These are phyloP conservation scores for Dynastes hyllus DNA, from an alignment of 2,888 invertebrate species.

Conservation along the genomic window DNA sequence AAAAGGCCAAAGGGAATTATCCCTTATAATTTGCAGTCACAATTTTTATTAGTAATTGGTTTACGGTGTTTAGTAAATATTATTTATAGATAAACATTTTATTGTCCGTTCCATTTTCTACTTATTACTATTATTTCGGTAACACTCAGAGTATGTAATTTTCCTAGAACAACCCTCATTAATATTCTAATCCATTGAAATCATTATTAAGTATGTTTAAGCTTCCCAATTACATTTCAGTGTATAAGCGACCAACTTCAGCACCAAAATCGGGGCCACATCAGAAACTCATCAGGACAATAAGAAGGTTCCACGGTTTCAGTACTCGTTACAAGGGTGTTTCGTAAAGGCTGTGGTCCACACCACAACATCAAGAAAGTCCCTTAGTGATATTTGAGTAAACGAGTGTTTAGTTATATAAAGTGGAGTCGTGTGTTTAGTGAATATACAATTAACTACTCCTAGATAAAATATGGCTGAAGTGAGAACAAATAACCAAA, in stretches of 20 bases:
- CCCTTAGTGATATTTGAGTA: background rate
- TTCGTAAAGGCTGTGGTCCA: too few relatives aligned
- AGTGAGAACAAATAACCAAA: background rate
- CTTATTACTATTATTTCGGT: too few relatives aligned
- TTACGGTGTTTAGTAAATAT: too few relatives aligned
- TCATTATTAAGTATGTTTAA: background rate
- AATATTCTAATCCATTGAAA: background rate
- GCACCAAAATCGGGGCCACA: background rate
- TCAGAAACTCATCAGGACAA: background rate
- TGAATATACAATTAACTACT: background rate
- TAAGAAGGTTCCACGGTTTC: background rate
- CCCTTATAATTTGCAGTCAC: too few relatives aligned
- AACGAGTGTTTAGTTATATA: slow-evolving; percentile 15
- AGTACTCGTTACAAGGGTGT: too few relatives aligned
- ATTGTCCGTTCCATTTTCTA: too few relatives aligned
- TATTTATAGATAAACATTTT: too few relatives aligned
- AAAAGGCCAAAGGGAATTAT: too few relatives aligned
- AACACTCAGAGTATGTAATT: background rate
- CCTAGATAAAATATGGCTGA: background rate
- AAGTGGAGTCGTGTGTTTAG: background rate
- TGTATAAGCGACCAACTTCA: background rate
- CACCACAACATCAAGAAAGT: background rate
- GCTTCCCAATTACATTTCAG: background rate
- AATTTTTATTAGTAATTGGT: too few relatives aligned
- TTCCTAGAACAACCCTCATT: background rate